These are phyloP conservation scores for Eriocheir sinensis DNA, from an alignment of 1,140 invertebrate species.

Conservation along the genomic window DNA sequence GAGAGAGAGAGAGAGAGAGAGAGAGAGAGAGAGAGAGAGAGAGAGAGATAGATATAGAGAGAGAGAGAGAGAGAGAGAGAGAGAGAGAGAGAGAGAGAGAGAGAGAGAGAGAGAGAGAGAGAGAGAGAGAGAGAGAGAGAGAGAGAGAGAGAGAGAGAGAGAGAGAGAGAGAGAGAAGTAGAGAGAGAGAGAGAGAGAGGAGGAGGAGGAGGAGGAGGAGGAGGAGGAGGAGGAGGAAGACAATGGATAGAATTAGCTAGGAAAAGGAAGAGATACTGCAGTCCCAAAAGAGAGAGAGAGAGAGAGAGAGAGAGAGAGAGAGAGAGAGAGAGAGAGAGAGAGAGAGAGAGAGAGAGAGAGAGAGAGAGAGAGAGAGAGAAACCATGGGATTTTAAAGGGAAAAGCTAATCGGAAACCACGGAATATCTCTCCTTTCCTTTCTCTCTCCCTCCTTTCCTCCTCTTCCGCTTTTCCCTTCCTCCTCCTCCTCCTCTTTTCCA, in stretches of 20 bases:
- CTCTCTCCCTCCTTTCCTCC: slow-evolving; percentile 32
- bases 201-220: no score
- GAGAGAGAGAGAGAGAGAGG: not conserved
- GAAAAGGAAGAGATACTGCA: no score
- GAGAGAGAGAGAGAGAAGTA: slow-evolving; percentile 7
- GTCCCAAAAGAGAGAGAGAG: no score
- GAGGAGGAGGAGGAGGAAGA: no score
- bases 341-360: slow-evolving; percentile 30
- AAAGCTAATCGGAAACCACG: not conserved
- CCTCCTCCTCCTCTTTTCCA: slow-evolving; percentile 1
- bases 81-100: no score
- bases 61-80: not conserved
- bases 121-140: slow-evolving; percentile 25
- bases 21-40: slow-evolving; percentile 57
- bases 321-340: no score
- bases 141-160: slow-evolving; percentile 27
- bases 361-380: not conserved
- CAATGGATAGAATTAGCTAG: no score
- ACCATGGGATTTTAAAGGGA: not conserved
- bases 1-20: slow-evolving; percentile 45
- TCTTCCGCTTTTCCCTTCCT: not conserved
- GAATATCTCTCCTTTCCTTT: slow-evolving; percentile 33
- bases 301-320: no score
- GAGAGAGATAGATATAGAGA: no score
- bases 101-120: not conserved